Conservation (phyloP, 2,113 vertebrate species). For the cat (Felis catus) region DNA sequence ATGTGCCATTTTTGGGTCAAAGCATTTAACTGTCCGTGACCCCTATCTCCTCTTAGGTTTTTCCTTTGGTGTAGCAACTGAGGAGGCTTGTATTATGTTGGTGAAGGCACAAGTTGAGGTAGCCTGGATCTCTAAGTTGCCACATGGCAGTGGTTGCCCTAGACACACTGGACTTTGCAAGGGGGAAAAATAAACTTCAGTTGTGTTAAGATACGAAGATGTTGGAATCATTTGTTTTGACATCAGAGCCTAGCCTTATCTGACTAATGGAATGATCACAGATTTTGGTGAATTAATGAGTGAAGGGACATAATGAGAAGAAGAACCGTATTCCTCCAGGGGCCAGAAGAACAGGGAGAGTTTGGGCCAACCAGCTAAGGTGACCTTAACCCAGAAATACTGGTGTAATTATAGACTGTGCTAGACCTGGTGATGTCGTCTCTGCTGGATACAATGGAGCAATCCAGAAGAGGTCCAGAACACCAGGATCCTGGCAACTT, state of each 20-base stretch:
- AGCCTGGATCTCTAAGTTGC: not conserved
- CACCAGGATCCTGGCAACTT: not conserved
- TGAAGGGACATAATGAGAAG: not conserved
- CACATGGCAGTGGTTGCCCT: not conserved
- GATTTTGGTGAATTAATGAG: not conserved
- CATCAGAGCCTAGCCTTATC: not conserved
- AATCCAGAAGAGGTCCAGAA: not conserved
- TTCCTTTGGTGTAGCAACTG: not conserved
- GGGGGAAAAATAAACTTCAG: not conserved
- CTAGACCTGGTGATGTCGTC: not conserved
- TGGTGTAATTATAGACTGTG: not conserved
- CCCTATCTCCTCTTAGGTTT: not conserved
- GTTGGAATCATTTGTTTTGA: not conserved
- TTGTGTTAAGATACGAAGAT: not conserved
- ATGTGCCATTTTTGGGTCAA: not conserved
- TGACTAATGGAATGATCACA: not conserved
- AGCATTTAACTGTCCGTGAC: not conserved
- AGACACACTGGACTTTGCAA: not conserved
- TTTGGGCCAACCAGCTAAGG: not conserved
- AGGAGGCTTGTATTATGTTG: not conserved
- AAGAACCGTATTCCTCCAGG: not conserved
- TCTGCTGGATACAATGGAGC: not conserved
- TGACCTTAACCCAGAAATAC: not conserved
- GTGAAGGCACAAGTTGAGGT: not conserved
- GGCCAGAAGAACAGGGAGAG: not conserved